These are phyloP conservation scores for Scelioninae gen. 1 DNA, from an alignment of 2,888 invertebrate species.

Conservation along the genomic window DNA sequence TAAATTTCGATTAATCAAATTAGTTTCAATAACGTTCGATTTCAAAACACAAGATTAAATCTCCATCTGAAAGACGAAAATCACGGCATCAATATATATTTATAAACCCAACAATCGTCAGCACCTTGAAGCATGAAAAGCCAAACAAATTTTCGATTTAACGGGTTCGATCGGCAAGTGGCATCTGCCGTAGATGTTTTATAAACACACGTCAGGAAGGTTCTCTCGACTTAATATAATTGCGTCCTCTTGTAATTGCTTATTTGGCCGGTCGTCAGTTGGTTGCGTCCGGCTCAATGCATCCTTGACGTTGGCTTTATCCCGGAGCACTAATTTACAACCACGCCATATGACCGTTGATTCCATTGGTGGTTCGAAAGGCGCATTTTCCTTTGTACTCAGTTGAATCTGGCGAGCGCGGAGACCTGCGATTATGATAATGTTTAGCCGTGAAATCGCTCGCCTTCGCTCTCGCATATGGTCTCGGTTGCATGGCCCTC, in stretches of 20 bases:
- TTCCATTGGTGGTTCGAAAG: constrained; percentile 42
- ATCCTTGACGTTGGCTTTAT: constrained; percentile 49
- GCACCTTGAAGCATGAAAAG: constrained; percentile 25
- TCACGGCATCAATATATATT: too few species aligned
- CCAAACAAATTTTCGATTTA: constrained; percentile 37
- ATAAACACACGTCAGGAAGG: constrained; percentile 47
- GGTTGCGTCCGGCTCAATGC: constrained; percentile 38
- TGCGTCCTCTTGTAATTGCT: constrained; percentile 64
- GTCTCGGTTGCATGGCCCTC: constrained; percentile 40
- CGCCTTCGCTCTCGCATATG: constrained; percentile 61
- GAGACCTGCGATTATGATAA: constrained; percentile 67
- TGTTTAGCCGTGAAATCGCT: constrained; percentile 65
- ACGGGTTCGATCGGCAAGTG: constrained; percentile 51
- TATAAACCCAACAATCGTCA: too few species aligned
- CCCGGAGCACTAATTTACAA: constrained; percentile 49
- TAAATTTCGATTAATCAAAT: too few species aligned
- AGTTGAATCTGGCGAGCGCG: constrained; percentile 51
- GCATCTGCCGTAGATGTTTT: constrained; percentile 58
- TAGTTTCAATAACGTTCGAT: too few species aligned
- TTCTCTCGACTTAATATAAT: constrained; percentile 44
- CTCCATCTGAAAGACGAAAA: too few species aligned
- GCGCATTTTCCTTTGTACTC: constrained; percentile 46
- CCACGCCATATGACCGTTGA: constrained; percentile 59
- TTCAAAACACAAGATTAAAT: too few species aligned
- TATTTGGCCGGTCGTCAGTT: constrained; percentile 61